Evolutionary conservation across 2,888 invertebrate species (phyloP), one percentile per base, ranked within the genome.

Genomic region (Drosophila percnosoma): DNA sequence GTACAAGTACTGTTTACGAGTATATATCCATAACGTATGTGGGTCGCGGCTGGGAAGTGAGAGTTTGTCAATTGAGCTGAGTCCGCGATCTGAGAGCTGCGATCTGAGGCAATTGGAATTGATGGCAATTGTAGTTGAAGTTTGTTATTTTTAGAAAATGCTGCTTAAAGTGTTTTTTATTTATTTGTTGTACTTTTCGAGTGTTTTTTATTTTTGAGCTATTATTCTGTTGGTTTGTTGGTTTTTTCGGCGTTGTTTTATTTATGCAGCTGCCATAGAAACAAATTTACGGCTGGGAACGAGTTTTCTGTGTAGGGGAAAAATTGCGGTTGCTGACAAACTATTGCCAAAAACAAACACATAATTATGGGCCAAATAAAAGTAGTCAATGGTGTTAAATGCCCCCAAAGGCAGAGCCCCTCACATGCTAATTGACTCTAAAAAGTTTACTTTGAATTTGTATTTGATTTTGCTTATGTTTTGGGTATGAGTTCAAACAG

Each of bases 41-140:
- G 75, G 89, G 83, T 84, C 89, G 86, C 61, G 49, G 40, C 49
- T 52, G 51, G 68, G 54, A 66, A 80, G 78, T 71, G 73, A 58
- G 63, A 84, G 82, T 71, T 87, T 89, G 84, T 89, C 84, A 89
- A 86, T 84, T 88, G 82, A 40, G 54, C 33, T 58, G 63, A 58
- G 40, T 31, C 21, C 15, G 53, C 51, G 64, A 62, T 64, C 54
- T 49, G 55, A 61, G 77, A 69, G 76, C 72, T 65, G 63, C 59
- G 69, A 62, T 75, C 73, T 70, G 38, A 60, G 75, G 85, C 87
- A 87, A 77, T 84, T 82, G 71, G 68, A 86, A 78, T 78, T 81
- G 74, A 70, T 81, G 74, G 81, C 71, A 81, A 73, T 82, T 80
- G 81, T 82, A 68, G 83, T 76, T 83, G 75, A 73, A 73, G 75